Base-by-base conservation (phyloP, 37 sponge, comb jelly and placozoan species). In the Eunapius fragilis region DNA sequence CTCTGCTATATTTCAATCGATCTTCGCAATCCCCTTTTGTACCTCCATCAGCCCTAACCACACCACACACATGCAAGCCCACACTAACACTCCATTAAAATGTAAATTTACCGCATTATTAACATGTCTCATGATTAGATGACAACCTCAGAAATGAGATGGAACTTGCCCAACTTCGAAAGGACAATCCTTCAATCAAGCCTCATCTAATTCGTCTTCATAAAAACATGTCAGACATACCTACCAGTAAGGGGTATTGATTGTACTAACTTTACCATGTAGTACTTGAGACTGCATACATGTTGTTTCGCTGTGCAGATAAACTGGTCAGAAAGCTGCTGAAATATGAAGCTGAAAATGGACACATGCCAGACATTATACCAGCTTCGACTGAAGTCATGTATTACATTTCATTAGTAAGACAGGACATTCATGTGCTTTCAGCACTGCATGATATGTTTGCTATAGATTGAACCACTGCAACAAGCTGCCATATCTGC, bases 321-420 rank as follows among this genome's bases (percentile, higher is more conserved):
- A 58, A 58, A 17, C 7, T 58, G 58, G 58, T 89, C 31, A 78
- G 74, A 32, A 35, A 80, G 7, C 75, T 89, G 68, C 28, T 89
- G 37, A n/a, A 12, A 34, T 70, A 80, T 34, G 90, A 89, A 70
- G 69, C 74, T 68, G 70, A 85, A 75, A 48, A 84, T 80, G 76
- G 82, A 0, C 74, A 81, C 4, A 81, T 80, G 12, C 85, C 85
- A 72, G 85, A 76, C 31, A 9, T 68, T 70, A 9, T 77, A 2
- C 81, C 90, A 6, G 85, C 69, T n/a, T 17, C 75, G 31, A 30
- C 36, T 5, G 76, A 84, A 30, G 75, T 89, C 11, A 28, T 89
- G 24, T 38, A 68, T 33, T 84, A 85, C 45, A 72, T n/a, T n/a
- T n/a, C n/a, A n/a, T n/a, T n/a, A n/a, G n/a, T n/a, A n/a, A n/a